Evolutionary conservation across 2,888 invertebrate genomes (phyloP).

Genomic region (Parnassius apollo): DNA sequence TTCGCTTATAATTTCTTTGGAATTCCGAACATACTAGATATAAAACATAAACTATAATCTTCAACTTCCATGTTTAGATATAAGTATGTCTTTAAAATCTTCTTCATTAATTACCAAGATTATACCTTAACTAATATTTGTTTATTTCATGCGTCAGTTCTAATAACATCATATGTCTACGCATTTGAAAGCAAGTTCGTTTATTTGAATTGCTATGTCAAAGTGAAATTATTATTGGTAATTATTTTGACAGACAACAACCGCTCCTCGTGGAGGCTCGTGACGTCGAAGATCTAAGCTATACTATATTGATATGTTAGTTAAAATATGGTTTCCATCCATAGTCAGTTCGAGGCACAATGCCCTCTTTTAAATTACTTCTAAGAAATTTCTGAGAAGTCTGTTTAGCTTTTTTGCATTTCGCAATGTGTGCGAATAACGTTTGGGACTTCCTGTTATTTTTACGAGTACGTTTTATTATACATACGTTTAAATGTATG

Average conservation of each 20-base stretch:
- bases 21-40: too few relatives aligned
- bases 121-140: too few relatives aligned
- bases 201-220: slow-evolving; percentile 51
- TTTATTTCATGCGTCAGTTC: slow-evolving; percentile 9
- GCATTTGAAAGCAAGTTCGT: slow-evolving; percentile 29
- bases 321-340: background rate
- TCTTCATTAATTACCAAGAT: too few relatives aligned
- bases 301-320: background rate
- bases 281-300: slow-evolving; percentile 11
- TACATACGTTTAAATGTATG: too few relatives aligned
- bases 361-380: slow-evolving; percentile 3
- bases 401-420: background rate
- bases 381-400: slow-evolving; percentile 5
- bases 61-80: too few relatives aligned
- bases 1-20: too few relatives aligned
- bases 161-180: slow-evolving; percentile 24
- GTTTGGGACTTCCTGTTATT: slow-evolving; percentile 3
- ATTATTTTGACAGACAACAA: slow-evolving; percentile 60
- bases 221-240: slow-evolving; percentile 54
- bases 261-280: slow-evolving; percentile 33
- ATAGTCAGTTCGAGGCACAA: slow-evolving; percentile 1
- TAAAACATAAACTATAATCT: too few relatives aligned
- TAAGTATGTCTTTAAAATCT: too few relatives aligned
- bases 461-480: background rate
- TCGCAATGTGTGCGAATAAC: slow-evolving; percentile 3